Conservation (phyloP, 2,113 vertebrate species). For the Oceanites oceanicus region DNA sequence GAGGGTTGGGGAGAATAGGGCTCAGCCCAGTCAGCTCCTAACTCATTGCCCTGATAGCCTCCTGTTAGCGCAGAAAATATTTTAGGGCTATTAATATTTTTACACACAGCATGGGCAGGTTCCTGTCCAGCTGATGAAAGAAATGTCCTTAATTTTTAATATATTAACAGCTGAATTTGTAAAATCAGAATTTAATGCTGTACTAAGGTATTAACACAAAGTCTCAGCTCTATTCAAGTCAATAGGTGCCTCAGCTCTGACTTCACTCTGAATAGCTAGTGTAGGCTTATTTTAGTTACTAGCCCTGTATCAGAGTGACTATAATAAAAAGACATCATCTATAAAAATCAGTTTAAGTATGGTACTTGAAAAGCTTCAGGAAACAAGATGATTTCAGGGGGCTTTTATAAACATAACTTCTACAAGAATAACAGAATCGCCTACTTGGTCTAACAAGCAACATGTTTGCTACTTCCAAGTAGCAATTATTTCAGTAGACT, state of each 20-base stretch:
- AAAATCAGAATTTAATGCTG: background rate
- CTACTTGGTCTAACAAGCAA: background rate
- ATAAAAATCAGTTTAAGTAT: background rate
- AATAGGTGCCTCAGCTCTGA: background rate
- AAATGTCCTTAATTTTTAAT: background rate
- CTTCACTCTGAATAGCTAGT: background rate
- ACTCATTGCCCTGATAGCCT: background rate
- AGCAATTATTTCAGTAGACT: background rate
- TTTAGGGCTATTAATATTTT: background rate
- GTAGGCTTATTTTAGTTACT: background rate
- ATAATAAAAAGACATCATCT: background rate
- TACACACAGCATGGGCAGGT: background rate
- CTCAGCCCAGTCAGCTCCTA: background rate
- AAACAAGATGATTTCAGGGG: background rate
- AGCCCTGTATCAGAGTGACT: background rate
- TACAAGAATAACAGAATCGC: fast-evolving
- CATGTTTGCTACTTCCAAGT: background rate
- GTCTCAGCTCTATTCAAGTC: background rate
- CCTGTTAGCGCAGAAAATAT: background rate
- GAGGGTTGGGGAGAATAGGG: background rate
- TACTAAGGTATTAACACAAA: background rate
- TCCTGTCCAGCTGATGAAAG: background rate
- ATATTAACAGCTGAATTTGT: background rate
- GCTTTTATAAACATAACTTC: background rate
- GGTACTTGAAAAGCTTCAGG: background rate